Evolutionary conservation across 2,113 vertebrate genomes (phyloP).

Genomic region (Burhinus oedicnemus): DNA sequence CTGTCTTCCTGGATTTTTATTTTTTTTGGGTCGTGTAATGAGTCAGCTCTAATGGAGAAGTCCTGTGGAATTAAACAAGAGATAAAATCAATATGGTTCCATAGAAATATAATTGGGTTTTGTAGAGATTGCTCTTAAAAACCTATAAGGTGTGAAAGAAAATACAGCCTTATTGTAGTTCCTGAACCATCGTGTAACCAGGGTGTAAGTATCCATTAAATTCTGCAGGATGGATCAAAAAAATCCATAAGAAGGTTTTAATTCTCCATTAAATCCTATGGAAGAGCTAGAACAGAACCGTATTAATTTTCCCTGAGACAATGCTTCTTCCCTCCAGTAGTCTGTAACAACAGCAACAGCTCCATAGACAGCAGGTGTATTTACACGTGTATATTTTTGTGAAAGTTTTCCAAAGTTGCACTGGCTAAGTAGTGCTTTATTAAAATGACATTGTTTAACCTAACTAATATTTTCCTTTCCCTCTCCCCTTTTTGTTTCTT

Average conservation of each 20-base stretch:
- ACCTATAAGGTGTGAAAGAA: constrained; percentile 39
- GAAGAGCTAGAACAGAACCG: background rate
- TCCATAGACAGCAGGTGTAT: background rate
- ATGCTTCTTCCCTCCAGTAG: constrained; percentile 6
- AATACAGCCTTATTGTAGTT: constrained; percentile 1
- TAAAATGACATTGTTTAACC: background rate
- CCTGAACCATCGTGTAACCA: background rate
- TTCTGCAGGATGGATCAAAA: constrained; percentile 24
- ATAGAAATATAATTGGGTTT: constrained; percentile 42
- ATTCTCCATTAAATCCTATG: constrained; percentile 48
- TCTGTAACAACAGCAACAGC: background rate
- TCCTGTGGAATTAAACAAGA: constrained; percentile 39
- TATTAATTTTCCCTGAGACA: constrained; percentile 16
- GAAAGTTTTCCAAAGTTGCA: background rate
- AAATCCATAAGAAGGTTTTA: constrained; percentile 48
- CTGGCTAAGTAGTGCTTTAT: background rate
- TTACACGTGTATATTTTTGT: background rate
- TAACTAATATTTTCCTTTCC: background rate
- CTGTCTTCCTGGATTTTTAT: background rate
- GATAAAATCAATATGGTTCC: constrained; percentile 48
- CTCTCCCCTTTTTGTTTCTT: background rate
- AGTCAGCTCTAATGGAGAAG: constrained; percentile 56
- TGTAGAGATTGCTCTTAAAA: constrained; percentile 39
- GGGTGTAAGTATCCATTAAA: constrained; percentile 49
- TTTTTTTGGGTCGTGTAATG: background rate